A percentile compares a stretch with the other conserved stretches of the same genome.
These are phyloP conservation scores for Drosophila virilis DNA, from an alignment of 1,140 invertebrate species.

Conservation along the genomic window DNA sequence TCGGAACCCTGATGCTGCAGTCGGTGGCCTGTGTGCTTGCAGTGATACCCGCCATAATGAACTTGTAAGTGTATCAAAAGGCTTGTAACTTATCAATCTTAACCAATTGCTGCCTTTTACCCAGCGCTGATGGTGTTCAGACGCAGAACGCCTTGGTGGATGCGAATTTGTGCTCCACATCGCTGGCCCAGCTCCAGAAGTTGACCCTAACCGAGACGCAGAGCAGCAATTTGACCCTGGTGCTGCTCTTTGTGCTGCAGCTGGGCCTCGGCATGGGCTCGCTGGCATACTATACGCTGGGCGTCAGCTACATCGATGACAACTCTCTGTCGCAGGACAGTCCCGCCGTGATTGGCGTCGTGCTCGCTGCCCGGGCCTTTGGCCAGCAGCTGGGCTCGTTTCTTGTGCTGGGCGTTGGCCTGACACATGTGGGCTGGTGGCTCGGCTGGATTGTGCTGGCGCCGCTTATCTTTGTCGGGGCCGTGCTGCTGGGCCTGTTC, in stretches of 20 bases:
- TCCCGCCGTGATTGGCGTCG: constrained; percentile 77
- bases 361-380: constrained; percentile 68
- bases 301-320: constrained; percentile 89
- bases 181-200: constrained; percentile 72
- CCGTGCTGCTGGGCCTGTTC: constrained; percentile 86
- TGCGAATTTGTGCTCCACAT: constrained; percentile 63
- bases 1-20: constrained; percentile 86
- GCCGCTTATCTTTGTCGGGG: constrained; percentile 85
- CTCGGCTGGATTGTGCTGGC: constrained; percentile 87
- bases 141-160: constrained; percentile 52
- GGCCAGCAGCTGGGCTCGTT: constrained; percentile 81
- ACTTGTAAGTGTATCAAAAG: constrained; percentile 63
- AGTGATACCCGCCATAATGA: constrained; percentile 86
- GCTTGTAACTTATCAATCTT: not conserved
- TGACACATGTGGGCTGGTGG: constrained; percentile 80
- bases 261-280: constrained; percentile 86
- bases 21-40: constrained; percentile 85
- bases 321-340: constrained; percentile 87
- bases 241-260: constrained; percentile 86
- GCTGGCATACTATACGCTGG: constrained; percentile 87
- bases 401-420: constrained; percentile 71
- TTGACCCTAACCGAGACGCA: constrained; percentile 58
- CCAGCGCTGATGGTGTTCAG: constrained; percentile 56
- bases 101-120: not conserved
- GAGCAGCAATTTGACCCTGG: constrained; percentile 80